Conservation (phyloP, 2,888 invertebrate genomes). For the Tribolium freemani region DNA sequence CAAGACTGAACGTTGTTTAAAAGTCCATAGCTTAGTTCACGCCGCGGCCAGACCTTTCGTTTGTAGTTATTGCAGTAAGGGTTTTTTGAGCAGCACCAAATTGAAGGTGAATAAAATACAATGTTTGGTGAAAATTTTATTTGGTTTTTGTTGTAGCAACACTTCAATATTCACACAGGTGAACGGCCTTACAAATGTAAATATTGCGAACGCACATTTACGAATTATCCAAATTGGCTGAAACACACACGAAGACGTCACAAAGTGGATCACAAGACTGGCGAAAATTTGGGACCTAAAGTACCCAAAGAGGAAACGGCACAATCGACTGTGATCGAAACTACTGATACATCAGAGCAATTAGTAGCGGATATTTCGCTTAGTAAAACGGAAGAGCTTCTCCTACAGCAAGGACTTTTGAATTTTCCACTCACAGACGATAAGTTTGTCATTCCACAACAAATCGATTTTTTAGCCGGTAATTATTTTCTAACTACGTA, state of each 20-base stretch:
- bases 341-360: conserved; percentile 24
- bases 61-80: conserved; percentile 71
- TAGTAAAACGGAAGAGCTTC: conserved; percentile 61
- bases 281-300: conserved; percentile 57
- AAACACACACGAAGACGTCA: conserved; percentile 74
- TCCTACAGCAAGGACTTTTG: conserved; percentile 61
- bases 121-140: conserved; percentile 15
- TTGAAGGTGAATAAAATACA: conserved; percentile 62
- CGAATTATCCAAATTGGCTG: conserved; percentile 72
- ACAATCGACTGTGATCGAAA: conserved; percentile 8
- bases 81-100: conserved; percentile 73
- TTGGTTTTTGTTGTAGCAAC: conserved; percentile 67
- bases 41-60: conserved; percentile 71
- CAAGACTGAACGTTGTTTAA: conserved; percentile 73
- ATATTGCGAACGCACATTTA: conserved; percentile 72
- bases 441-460: conserved; percentile 55
- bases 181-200: conserved; percentile 72
- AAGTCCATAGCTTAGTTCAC: conserved; percentile 72
- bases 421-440: conserved; percentile 62
- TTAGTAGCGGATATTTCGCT: conserved; percentile 56
- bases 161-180: conserved; percentile 73
- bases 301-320: conserved; percentile 48
- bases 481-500: conserved; percentile 29
- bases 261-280: conserved; percentile 66
- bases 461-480: conserved; percentile 59